Conservation (phyloP, 2,888 invertebrate genomes). For the Netelia virgata region DNA sequence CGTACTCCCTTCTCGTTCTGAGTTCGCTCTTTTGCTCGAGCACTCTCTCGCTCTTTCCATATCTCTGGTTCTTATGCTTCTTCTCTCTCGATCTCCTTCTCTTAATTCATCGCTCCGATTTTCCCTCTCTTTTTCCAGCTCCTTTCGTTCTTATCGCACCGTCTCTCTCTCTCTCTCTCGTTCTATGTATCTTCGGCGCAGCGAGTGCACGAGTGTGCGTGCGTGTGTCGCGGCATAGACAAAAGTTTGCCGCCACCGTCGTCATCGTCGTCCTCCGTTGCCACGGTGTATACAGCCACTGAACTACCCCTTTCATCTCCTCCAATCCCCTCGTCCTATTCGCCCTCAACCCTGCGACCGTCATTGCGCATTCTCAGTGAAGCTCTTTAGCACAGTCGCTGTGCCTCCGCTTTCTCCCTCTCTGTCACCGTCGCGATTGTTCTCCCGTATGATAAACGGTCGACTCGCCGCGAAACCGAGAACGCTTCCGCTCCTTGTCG, state of each 20-base stretch:
- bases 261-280: background rate
- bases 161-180: constrained; percentile 21
- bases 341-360: constrained; percentile 18
- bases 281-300: constrained; percentile 22
- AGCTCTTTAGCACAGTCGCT: constrained; percentile 42
- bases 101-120: too few species aligned
- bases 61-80: constrained; percentile 2
- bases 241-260: constrained; percentile 55
- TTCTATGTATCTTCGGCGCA: constrained; percentile 18
- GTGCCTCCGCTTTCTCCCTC: constrained; percentile 6
- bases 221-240: constrained; percentile 32
- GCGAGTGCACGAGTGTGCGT: constrained; percentile 38
- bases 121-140: constrained; percentile 23
- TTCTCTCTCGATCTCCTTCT: constrained; percentile 8
- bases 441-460: constrained; percentile 57
- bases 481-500: constrained; percentile 35
- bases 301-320: constrained; percentile 20
- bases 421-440: constrained; percentile 57
- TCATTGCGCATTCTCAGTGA: constrained; percentile 52
- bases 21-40: too few species aligned
- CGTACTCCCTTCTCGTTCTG: too few species aligned
- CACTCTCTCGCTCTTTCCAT: constrained; percentile 45
- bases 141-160: background rate
- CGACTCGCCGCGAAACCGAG: constrained; percentile 41
- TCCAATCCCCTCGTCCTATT: background rate